Evolutionary conservation across 1,140 invertebrate genomes (phyloP).

Genomic region (Penaeus chinensis): DNA sequence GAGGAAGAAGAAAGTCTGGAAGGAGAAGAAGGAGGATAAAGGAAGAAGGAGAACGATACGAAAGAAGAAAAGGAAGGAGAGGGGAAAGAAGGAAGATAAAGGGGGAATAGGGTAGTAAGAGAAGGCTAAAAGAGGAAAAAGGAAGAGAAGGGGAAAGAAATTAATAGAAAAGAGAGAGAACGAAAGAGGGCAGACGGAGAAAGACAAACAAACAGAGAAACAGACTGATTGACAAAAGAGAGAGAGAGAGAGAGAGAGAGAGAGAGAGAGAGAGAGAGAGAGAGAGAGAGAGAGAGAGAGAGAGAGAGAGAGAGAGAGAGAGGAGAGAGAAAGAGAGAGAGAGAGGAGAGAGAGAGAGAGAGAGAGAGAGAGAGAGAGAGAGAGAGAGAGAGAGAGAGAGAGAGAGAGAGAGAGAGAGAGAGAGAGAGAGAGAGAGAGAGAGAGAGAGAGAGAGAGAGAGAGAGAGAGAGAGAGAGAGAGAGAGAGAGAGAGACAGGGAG

Average conservation of each 20-base stretch:
- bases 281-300: not conserved
- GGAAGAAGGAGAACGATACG: not conserved
- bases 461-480: not conserved
- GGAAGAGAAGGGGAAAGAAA: too few species aligned
- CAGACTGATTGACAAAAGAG: too few species aligned
- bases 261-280: not conserved
- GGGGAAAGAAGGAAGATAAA: too few species aligned
- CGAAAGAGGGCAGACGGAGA: not conserved
- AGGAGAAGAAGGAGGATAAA: too few species aligned
- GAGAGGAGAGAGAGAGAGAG: slow-evolving; percentile 15
- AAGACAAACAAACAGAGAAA: not conserved
- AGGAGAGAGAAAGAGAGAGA: not conserved
- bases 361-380: not conserved
- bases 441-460: not conserved
- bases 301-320: not conserved
- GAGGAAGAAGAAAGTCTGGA: not conserved
- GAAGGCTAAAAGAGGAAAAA: too few species aligned
- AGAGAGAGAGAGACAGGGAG: slow-evolving; percentile 15
- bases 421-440: too few species aligned
- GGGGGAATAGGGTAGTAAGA: too few species aligned
- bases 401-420: not conserved
- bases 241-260: not conserved
- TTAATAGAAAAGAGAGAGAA: not conserved
- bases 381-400: not conserved
- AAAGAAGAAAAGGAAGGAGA: not conserved